Evolutionary conservation across 2,113 vertebrate genomes (phyloP).

Genomic region (Lophotis ruficrista): DNA sequence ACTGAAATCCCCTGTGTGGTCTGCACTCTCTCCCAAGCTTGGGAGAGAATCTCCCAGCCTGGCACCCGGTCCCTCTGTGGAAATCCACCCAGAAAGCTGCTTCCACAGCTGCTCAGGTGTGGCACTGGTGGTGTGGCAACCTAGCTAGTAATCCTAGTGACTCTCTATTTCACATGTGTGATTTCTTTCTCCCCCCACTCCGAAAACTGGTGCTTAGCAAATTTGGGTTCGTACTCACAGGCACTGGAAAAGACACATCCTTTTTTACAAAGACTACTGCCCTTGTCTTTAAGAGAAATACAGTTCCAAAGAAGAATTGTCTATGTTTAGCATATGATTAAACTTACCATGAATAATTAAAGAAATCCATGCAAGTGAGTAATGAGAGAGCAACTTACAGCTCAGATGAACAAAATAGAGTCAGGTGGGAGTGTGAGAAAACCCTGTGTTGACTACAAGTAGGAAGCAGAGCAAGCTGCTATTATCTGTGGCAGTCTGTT

Average conservation of each 20-base stretch:
- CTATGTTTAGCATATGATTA: neutral
- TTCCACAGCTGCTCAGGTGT: neutral
- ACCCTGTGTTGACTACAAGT: neutral
- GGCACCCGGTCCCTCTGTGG: neutral
- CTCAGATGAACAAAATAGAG: neutral
- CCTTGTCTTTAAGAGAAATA: neutral
- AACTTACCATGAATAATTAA: constrained; percentile 20
- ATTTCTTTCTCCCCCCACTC: too few species aligned
- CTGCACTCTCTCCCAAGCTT: neutral
- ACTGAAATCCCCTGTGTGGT: neutral
- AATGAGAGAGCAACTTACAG: neutral
- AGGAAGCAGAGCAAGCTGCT: neutral
- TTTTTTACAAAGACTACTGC: neutral
- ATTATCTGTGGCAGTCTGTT: neutral
- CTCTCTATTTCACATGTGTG: neutral
- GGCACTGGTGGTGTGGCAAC: neutral
- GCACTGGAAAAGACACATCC: neutral
- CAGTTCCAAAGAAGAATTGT: neutral
- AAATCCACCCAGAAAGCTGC: neutral
- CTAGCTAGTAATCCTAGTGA: neutral
- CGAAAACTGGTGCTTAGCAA: neutral
- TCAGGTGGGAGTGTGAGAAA: neutral
- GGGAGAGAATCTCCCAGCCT: neutral
- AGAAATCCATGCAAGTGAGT: neutral
- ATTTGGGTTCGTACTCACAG: neutral